Evolutionary conservation across 1,140 invertebrate species (phyloP).

Genomic region (Temnothorax nylanderi): DNA sequence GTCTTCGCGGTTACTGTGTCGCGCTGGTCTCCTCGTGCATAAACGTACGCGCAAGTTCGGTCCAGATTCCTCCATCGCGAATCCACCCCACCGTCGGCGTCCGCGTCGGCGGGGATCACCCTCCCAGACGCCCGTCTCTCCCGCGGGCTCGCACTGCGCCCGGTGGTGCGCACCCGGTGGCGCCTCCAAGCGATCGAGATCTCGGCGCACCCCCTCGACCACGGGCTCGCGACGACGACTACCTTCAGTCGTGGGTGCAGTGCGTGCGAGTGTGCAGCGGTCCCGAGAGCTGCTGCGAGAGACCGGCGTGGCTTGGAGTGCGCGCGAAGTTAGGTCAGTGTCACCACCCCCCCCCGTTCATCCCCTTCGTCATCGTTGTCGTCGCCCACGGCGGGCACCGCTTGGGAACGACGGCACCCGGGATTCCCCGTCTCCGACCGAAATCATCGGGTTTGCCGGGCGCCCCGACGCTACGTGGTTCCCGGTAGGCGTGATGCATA

Average conservation of each 20-base stretch:
- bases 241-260: conserved; percentile 84
- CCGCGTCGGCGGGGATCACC: conserved; percentile 4
- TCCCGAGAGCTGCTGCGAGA: conserved; percentile 77
- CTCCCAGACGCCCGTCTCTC: conserved; percentile 21
- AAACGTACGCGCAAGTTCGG: conserved; percentile 70
- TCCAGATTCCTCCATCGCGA: conserved; percentile 67
- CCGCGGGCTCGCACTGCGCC: conserved; percentile 37
- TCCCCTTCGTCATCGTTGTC: neutral
- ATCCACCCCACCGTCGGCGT: conserved; percentile 10
- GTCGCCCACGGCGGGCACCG: neutral
- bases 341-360: conserved; percentile 31
- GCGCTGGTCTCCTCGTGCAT: conserved; percentile 26
- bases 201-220: conserved; percentile 41
- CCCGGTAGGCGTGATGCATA: conserved; percentile 9
- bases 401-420: neutral
- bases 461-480: neutral
- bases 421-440: neutral
- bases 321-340: conserved; percentile 79
- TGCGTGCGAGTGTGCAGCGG: conserved; percentile 84
- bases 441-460: neutral
- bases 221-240: conserved; percentile 29
- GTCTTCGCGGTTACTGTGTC: conserved; percentile 43
- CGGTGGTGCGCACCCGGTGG: conserved; percentile 72
- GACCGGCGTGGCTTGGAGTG: conserved; percentile 79
- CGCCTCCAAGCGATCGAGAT: conserved; percentile 69